Evolutionary conservation across 2,888 invertebrate species (phyloP).

Genomic region (Aspidiotus rigidus): DNA sequence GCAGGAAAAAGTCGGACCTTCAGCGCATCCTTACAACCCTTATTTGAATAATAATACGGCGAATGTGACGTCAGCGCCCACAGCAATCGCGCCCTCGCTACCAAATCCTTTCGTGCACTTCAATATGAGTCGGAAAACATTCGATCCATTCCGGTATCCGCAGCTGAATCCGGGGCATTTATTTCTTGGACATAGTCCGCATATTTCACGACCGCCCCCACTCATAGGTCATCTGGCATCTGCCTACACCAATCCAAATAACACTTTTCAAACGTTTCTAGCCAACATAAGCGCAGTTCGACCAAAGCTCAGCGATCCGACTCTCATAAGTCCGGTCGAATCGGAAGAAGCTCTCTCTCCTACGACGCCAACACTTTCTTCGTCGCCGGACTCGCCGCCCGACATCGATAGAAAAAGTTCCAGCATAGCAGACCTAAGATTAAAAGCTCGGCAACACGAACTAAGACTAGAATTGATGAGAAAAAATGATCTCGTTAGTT

Average conservation of each 20-base stretch:
- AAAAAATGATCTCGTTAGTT: conserved; percentile 28
- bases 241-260: conserved; percentile 40
- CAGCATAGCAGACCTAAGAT: conserved; percentile 74
- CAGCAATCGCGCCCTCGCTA: conserved; percentile 63
- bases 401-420: conserved; percentile 44
- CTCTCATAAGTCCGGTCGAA: conserved; percentile 42
- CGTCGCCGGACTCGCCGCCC: conserved; percentile 26
- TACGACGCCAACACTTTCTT: conserved; percentile 43
- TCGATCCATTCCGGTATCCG: conserved; percentile 65
- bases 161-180: conserved; percentile 42
- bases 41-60: conserved; percentile 56
- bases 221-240: conserved; percentile 52
- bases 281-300: conserved; percentile 63
- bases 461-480: conserved; percentile 50
- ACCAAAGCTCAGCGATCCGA: conserved; percentile 43
- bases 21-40: conserved; percentile 81
- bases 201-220: conserved; percentile 53
- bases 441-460: conserved; percentile 85
- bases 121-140: conserved; percentile 59
- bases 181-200: conserved; percentile 39
- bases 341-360: conserved; percentile 47
- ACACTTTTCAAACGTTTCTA: conserved; percentile 72
- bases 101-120: conserved; percentile 76
- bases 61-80: conserved; percentile 50
- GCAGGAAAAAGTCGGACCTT: conserved; percentile 84